Evolutionary conservation across 1,140 invertebrate genomes (phyloP).

Genomic region (Plectrocnemia conspersa): DNA sequence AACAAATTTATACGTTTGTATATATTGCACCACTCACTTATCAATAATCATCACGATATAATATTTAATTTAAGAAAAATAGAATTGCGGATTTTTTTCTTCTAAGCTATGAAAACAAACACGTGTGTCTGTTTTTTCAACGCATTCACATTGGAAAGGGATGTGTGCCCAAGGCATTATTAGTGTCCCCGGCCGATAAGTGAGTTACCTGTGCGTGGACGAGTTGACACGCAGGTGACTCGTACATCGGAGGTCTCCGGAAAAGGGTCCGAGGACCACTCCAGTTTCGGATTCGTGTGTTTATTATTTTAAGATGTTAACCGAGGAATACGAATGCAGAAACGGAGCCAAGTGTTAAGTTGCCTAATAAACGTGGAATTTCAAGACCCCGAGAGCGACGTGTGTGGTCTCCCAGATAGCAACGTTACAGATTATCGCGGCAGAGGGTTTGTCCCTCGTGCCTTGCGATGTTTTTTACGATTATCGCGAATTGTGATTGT

Average conservation of each 20-base stretch:
- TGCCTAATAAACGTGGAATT: slow-evolving; percentile 33
- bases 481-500: neutral
- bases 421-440: neutral
- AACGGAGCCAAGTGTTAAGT: slow-evolving; percentile 29
- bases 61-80: too few relatives aligned
- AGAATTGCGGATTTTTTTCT: too few relatives aligned
- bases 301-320: slow-evolving; percentile 34
- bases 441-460: neutral
- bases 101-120: too few relatives aligned
- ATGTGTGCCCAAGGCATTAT: slow-evolving; percentile 19
- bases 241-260: neutral
- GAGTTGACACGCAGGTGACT: neutral
- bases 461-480: neutral
- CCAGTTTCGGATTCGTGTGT: slow-evolving; percentile 29
- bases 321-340: slow-evolving; percentile 22
- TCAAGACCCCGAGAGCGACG: slow-evolving; percentile 21
- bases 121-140: too few relatives aligned
- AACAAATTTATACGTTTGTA: too few relatives aligned
- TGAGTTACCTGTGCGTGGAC: slow-evolving; percentile 14
- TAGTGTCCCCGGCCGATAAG: slow-evolving; percentile 14
- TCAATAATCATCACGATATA: too few relatives aligned
- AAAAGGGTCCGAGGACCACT: slow-evolving; percentile 11
- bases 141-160: too few relatives aligned
- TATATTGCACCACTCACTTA: too few relatives aligned
- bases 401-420: slow-evolving; percentile 34